Percentiles rank a stretch among this genome's conserved stretches.
Evolutionary conservation across 37 sponge, comb jelly and placozoan genomes (phyloP).

Genomic region (Eunapius fragilis): DNA sequence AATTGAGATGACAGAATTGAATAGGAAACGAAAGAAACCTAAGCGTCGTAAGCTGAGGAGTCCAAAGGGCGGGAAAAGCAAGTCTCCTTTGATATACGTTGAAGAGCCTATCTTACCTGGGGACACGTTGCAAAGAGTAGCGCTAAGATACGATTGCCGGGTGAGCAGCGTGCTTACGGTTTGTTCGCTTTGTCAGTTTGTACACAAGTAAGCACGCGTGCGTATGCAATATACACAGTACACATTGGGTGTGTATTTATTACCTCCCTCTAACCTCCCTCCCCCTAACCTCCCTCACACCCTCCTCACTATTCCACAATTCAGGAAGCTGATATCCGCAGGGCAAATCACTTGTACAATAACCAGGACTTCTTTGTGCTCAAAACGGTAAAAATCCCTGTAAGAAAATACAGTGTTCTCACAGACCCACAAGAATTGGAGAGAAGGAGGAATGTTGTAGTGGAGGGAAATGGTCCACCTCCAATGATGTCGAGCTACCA

Average conservation of each 20-base stretch:
- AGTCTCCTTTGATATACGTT: conserved; percentile 9
- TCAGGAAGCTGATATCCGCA: conserved; percentile 73
- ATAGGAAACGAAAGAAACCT: conserved; percentile 3
- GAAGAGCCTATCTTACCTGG: conserved; percentile 70
- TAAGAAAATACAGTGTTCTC: conserved; percentile 65
- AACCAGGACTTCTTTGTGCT: conserved; percentile 81
- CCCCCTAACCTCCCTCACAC: neutral
- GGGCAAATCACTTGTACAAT: conserved; percentile 77
- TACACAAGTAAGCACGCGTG: neutral
- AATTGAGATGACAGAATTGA: conserved; percentile 52
- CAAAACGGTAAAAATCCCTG: conserved; percentile 73
- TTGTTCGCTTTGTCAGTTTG: neutral
- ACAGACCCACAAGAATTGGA: conserved; percentile 61
- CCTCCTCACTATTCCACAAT: neutral
- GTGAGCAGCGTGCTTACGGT: neutral
- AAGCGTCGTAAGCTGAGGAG: conserved; percentile 17
- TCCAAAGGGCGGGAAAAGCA: neutral
- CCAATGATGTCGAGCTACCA: neutral
- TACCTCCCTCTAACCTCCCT: neutral
- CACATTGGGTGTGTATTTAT: neutral
- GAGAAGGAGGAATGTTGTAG: conserved; percentile 39
- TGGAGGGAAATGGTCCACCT: conserved; percentile 6
- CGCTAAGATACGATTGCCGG: conserved; percentile 67
- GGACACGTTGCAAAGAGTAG: conserved; percentile 73
- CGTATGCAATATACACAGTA: too few relatives aligned